Percentiles rank a stretch among this genome's conserved stretches.
Conservation (phyloP, 2,888 invertebrate species). For the Parthenolecanium corni region DNA sequence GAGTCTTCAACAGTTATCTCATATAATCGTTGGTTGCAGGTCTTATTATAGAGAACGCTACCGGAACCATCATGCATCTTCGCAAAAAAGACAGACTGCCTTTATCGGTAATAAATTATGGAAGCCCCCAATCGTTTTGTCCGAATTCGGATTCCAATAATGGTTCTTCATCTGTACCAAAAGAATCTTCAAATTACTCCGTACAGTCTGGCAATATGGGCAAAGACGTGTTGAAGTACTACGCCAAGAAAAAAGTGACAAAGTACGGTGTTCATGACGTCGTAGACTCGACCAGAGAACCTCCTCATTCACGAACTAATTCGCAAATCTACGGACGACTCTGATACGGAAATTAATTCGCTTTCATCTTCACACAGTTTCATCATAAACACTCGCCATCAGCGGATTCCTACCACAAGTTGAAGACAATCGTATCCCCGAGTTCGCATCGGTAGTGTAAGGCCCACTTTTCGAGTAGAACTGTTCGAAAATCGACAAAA, state of each 20-base stretch:
- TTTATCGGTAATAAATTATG: conserved; percentile 48
- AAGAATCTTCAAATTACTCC: conserved; percentile 31
- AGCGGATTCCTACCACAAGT: conserved; percentile 45
- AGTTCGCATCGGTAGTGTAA: conserved; percentile 59
- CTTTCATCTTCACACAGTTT: conserved; percentile 36
- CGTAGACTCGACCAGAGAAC: conserved; percentile 31
- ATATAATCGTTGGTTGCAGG: conserved; percentile 36
- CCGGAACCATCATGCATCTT: conserved; percentile 70
- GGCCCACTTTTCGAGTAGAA: conserved; percentile 85
- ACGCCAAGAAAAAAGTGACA: conserved; percentile 44
- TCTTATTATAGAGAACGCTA: conserved; percentile 61
- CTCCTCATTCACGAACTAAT: conserved; percentile 38
- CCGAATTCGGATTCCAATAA: conserved; percentile 36
- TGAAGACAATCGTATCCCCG: conserved; percentile 40
- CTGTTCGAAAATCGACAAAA: conserved; percentile 58
- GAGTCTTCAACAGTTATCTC: too few species aligned
- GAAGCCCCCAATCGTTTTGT: conserved; percentile 44
- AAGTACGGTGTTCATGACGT: conserved; percentile 51
- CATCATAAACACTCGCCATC: conserved; percentile 45
- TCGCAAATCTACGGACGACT: conserved; percentile 43
- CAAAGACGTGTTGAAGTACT: conserved; percentile 49
- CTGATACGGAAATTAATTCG: conserved; percentile 34
- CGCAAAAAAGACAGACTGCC: conserved; percentile 65
- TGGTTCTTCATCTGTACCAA: conserved; percentile 48
- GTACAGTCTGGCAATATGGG: conserved; percentile 31